Evolutionary conservation across 2,888 invertebrate species (phyloP).

Genomic region (Limnephilus rhombicus): DNA sequence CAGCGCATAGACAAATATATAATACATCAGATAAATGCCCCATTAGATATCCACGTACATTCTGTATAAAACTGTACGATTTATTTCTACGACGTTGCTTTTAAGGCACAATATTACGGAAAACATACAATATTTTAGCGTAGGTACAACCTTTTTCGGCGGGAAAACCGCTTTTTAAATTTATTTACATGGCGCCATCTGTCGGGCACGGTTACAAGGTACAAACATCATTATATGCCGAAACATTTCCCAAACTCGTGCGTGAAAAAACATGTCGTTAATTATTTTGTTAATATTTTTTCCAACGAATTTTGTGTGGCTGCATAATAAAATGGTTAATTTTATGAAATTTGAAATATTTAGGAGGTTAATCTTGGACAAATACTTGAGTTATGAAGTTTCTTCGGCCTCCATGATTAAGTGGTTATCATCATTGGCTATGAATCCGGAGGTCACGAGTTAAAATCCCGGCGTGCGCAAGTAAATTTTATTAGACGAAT

Average conservation of each 20-base stretch:
- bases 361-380: too few relatives aligned
- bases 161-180: background rate
- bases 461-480: too few relatives aligned
- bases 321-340: background rate
- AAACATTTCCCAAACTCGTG: background rate
- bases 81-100: background rate
- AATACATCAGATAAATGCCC: background rate
- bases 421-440: too few relatives aligned
- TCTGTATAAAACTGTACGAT: background rate
- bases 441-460: too few relatives aligned
- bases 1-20: too few relatives aligned
- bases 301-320: background rate
- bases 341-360: background rate
- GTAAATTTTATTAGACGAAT: too few relatives aligned
- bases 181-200: constrained; percentile 1
- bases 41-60: background rate
- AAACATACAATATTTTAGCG: background rate
- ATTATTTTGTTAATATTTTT: background rate
- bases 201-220: background rate
- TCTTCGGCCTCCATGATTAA: too few relatives aligned
- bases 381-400: too few relatives aligned
- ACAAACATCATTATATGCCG: background rate
- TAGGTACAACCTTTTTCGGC: background rate
- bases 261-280: background rate
- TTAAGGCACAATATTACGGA: background rate